These are phyloP conservation scores for Alethe diademata DNA, from an alignment of 2,113 vertebrate species.

Conservation along the genomic window DNA sequence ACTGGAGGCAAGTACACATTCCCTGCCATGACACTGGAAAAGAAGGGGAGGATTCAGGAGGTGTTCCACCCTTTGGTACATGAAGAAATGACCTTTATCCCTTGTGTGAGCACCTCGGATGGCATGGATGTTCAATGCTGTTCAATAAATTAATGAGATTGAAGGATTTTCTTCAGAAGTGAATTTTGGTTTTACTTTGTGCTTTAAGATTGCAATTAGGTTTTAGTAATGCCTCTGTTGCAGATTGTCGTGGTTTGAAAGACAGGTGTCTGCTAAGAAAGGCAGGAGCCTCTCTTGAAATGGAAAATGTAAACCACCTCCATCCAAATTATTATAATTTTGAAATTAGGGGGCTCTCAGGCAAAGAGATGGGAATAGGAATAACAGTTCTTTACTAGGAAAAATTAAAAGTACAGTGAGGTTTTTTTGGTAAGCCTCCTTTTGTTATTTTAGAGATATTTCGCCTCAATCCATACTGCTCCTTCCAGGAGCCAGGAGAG, in stretches of 20 bases:
- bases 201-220: neutral
- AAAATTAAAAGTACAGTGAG: neutral
- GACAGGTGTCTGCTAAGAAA: too few relatives aligned
- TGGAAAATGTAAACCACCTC: too few relatives aligned
- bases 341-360: too few relatives aligned
- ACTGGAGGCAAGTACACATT: neutral
- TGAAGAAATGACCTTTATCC: neutral
- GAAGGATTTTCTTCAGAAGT: neutral
- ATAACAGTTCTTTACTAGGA: too few relatives aligned
- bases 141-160: neutral
- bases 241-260: neutral
- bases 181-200: neutral
- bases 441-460: neutral
- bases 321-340: too few relatives aligned
- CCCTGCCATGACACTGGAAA: neutral
- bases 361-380: too few relatives aligned
- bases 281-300: too few relatives aligned
- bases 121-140: neutral
- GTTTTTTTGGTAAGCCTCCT: neutral
- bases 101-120: neutral
- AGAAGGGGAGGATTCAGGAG: neutral
- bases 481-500: neutral
- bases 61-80: neutral
- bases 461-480: neutral
- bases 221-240: neutral